Base-by-base conservation (phyloP, 2,888 invertebrate species). In the Tetragonisca angustula region DNA sequence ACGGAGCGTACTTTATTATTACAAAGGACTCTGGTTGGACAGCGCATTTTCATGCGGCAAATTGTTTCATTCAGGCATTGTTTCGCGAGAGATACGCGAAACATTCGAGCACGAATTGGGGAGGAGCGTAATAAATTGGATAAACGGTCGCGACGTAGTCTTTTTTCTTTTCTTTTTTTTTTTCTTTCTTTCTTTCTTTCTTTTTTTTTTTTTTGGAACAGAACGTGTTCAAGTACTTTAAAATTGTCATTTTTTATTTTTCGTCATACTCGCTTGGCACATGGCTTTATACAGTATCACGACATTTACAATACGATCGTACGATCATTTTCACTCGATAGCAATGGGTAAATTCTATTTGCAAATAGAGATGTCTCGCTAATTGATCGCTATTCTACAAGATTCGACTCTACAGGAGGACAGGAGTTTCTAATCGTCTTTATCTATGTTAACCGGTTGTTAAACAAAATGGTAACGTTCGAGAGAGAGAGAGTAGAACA, bases 251-350 rank as follows among this genome's bases (percentile, higher is more conserved):
- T 65, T 59, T 86, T 88, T 76, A 86, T 84, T 87, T 76, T 67
- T 86, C 76, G 50, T 73, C 70, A 86, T 79, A 76, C 36, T 64
- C 71, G 61, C 74, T 88, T 87, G 81, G 79, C 84, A 88, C 87
- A 64, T 81, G 27, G 78, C 73, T 68, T 52, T 67, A 71, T 88
- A 86, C 83, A 88, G 43, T 62, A 59, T 79, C 71, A 67, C 59
- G 71, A 65, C 49, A n/a, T 24, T 78, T 70, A 43, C 43, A 84
- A 75, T 65, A 43, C 36, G 24, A 17, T 73, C 19, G 61, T 17
- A 61, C 27, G 61, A 17, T 61, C 24, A 61, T 52, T 81, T 21
- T 36, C 43, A 36, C 5, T 67, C 50, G n/a, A 68, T 6, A 32
- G n/a, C 24, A 43, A 36, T 2, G 19, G 56, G 2, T 13, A 2